These are phyloP conservation scores for Theocolax elegans DNA, from an alignment of 1,140 invertebrate species.

Conservation along the genomic window DNA sequence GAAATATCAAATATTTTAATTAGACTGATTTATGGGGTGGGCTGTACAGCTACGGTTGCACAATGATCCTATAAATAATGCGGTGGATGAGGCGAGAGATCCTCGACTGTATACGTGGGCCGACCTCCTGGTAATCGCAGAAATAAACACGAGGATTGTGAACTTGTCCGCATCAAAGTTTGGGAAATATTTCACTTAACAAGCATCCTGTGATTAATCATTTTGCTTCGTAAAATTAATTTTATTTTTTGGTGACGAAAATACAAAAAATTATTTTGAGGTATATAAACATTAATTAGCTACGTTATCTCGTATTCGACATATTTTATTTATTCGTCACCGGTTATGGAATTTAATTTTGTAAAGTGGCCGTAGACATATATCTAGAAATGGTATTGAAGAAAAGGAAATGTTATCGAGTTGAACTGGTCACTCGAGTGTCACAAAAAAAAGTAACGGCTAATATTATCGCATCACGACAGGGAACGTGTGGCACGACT, in stretches of 20 bases:
- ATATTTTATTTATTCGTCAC: too few relatives aligned
- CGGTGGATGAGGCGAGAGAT: constrained; percentile 37
- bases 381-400: neutral
- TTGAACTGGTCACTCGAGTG: constrained; percentile 13
- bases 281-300: neutral
- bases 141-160: neutral
- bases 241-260: neutral
- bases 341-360: constrained; percentile 8
- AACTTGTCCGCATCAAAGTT: neutral
- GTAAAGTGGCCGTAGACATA: neutral
- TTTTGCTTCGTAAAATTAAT: neutral
- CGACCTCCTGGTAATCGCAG: constrained; percentile 18
- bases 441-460: constrained; percentile 43
- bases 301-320: neutral
- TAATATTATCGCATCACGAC: constrained; percentile 51
- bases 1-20: constrained; percentile 53
- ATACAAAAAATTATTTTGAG: neutral
- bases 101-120: constrained; percentile 11
- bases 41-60: constrained; percentile 51
- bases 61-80: constrained; percentile 64
- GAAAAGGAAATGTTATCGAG: neutral
- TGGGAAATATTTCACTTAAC: neutral
- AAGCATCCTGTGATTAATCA: neutral
- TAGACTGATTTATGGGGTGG: constrained; percentile 63
- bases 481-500: constrained; percentile 49